Base-by-base conservation (phyloP, 2,113 vertebrate genomes). In the Syrrhaptes paradoxus region DNA sequence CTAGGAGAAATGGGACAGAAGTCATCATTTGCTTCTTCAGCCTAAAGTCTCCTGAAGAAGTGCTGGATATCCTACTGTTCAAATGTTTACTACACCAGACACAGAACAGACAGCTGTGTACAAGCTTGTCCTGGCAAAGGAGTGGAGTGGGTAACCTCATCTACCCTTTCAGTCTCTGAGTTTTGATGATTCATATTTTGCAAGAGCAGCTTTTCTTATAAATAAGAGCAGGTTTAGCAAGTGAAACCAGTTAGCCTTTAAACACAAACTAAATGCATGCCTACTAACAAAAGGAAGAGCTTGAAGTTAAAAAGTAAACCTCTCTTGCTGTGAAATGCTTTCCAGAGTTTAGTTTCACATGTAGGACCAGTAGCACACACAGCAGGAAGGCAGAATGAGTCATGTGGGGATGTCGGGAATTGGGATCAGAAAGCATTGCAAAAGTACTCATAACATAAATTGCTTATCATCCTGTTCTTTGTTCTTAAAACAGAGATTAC, bases 181-280 rank as follows among this genome's bases (percentile, higher is more conserved):
- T 73, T 93, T 93, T 75, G 79, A 90, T 96, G 95, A 97, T 94
- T 96, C 93, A 73, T 52, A 75, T 84, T 84, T 86, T 78, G 79
- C 65, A 93, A 96, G 57, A 84, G 46, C 86, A 84, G 52, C 26
- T 97, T 92, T 92, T 76, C 88, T 93, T 95, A 72, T 90, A 95
- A 96, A 94, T 67, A 93, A 82, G 80, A 96, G 73, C 88, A 87
- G 86, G 96, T 96, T 90, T 87, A 95, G 61, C 96, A 75, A 90
- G 95, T 70, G 83, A 89, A 96, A 93, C 96, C 86, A 72, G 88
- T 85, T 59, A 81, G n/a, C 36, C 45, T 90, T 84, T 89, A 84
- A 92, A 78, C 62, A 82, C 34, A 49, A 89, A 36, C 52, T 55
- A 68, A 86, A 72, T 0, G 0, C 48, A 31, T 28, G 52, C 31